Base-by-base conservation (phyloP, 2,113 vertebrate species). In the Oenanthe oenanthe region DNA sequence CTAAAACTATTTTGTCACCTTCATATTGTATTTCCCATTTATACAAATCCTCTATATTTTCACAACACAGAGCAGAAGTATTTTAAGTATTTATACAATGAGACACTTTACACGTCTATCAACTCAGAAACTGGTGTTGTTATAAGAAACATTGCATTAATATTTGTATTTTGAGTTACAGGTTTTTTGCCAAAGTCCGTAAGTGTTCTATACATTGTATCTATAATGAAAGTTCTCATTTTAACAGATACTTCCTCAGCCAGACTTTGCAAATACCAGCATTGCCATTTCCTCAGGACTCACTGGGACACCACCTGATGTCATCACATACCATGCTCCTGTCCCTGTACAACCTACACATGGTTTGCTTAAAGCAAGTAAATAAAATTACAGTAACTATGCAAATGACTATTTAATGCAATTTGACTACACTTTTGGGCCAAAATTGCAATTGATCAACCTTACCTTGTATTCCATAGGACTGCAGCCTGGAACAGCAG, bases 291-390 rank as follows among this genome's bases (percentile, higher is more conserved):
- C 58, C 65, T 83, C 72, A 17, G 51, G 60, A 96, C 71, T n/a
- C 77, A 28, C 16, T 26, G 71, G 60, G 53, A 82, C 61, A 80
- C 40, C 88, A 60, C 56, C 87, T 45, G 70, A 88, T 50, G 29
- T 31, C 75, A 84, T 71, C 25, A 29, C 71, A 22, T 32, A 60
- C 76, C 31, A 1, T 34, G 36, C 78, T 96, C 73, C 94, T 29
- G 63, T 50, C 47, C 83, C 94, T 92, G 36, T 68, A 48, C 92
- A 88, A 17, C 24, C 95, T 68, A 78, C 63, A 32, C 4, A 2
- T 15, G 71, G 29, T 47, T 86, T 78, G 43, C 91, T 71, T 50
- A 57, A 95, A 86, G 67, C 95, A 97, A 97, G 97, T 98, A 97
- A 88, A 75, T 85, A 17, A 40, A 78, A 50, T 90, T 63, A 73